Conservation (phyloP, 2,113 vertebrate species). For the Microtus ochrogaster region DNA sequence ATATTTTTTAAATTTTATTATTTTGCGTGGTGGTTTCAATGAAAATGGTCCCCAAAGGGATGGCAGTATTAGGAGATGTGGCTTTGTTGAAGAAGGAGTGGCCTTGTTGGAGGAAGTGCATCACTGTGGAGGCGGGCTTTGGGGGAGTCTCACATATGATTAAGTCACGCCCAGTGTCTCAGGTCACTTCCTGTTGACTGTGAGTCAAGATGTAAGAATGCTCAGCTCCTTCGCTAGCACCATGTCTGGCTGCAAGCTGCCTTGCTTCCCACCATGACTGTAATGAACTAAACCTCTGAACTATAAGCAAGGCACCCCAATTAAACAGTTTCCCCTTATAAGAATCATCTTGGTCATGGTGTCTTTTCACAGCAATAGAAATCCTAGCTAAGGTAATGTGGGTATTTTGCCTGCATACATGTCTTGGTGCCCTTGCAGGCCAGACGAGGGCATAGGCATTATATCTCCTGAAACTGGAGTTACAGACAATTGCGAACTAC, state of each 20-base stretch:
- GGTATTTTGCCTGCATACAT: not conserved
- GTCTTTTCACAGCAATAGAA: not conserved
- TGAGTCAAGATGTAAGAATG: too few species aligned
- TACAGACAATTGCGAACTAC: not conserved
- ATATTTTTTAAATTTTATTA: not conserved
- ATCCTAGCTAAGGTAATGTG: not conserved
- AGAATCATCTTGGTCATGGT: not conserved
- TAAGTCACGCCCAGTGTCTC: too few species aligned
- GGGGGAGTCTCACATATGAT: too few species aligned
- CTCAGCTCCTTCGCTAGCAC: too few species aligned
- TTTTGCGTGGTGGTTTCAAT: not conserved
- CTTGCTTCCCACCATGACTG: not conserved
- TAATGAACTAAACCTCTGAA: not conserved
- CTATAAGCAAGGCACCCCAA: not conserved
- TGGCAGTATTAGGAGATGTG: too few species aligned
- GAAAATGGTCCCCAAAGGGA: too few species aligned
- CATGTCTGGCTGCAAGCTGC: not conserved
- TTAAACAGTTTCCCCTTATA: not conserved
- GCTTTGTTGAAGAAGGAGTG: too few species aligned
- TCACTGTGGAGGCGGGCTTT: too few species aligned
- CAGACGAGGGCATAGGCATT: not conserved
- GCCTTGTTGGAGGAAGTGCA: too few species aligned
- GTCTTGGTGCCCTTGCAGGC: not conserved
- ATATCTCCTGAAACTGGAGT: not conserved
- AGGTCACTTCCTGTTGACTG: too few species aligned